Evolutionary conservation across 2,113 vertebrate species (phyloP).

Genomic region (Triplophysa siluroides): DNA sequence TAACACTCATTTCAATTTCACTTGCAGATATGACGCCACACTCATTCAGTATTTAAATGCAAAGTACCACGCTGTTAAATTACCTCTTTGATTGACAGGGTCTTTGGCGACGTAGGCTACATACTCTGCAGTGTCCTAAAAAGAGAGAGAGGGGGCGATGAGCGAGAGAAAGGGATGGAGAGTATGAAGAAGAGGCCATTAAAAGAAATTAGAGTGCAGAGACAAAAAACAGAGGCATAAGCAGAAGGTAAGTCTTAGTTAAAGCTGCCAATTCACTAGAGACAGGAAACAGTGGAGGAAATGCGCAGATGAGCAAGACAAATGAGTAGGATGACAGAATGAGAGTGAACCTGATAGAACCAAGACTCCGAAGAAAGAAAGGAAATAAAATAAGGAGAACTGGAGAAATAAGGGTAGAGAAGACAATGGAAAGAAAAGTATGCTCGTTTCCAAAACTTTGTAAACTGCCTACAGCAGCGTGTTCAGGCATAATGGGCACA

Average conservation of each 20-base stretch:
- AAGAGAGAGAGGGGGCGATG: slow-evolving; percentile 29
- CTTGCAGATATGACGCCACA: neutral
- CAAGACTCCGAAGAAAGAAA: neutral
- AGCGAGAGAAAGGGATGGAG: neutral
- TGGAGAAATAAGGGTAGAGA: neutral
- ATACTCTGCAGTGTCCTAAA: slow-evolving; percentile 79
- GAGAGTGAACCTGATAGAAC: slow-evolving; percentile 3
- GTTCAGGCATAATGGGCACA: no score
- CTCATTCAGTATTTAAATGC: neutral
- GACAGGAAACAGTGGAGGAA: slow-evolving; percentile 50
- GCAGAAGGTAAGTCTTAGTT: slow-evolving; percentile 47
- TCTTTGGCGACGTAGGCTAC: slow-evolving; percentile 97
- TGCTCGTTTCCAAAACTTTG: no score
- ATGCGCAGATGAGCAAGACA: slow-evolving; percentile 31
- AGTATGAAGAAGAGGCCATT: slow-evolving; percentile 45
- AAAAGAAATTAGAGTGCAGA: slow-evolving; percentile 48
- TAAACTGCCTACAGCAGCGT: no score
- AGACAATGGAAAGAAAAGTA: neutral
- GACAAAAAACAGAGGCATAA: slow-evolving; percentile 37
- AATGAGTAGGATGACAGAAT: neutral
- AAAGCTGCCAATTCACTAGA: slow-evolving; percentile 37
- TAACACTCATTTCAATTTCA: neutral
- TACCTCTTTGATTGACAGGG: slow-evolving; percentile 98
- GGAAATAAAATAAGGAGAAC: slow-evolving; percentile 38
- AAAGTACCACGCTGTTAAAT: slow-evolving; percentile 47